Evolutionary conservation across 2,888 invertebrate genomes (phyloP), one percentile per base, ranked within the genome.

Genomic region (Agrochola macilenta): DNA sequence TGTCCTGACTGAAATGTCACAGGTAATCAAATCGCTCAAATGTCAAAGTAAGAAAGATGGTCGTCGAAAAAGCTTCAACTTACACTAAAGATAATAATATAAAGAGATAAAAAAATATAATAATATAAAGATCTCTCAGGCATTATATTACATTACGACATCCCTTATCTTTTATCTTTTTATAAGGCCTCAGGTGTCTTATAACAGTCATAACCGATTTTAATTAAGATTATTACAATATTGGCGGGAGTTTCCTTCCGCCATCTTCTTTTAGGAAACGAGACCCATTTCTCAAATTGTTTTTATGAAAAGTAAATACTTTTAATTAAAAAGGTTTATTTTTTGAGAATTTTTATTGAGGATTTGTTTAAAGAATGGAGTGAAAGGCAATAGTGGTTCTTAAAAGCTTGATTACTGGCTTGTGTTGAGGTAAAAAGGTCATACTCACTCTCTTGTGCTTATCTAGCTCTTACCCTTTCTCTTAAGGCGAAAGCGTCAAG

Each of bases 191-290:
- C 60, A 69, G 64, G 46, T 64, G 46, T 57, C 64, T 57, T 23
- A 58, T 35, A 54, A 54, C n/a, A 14, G 70, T 64, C 54, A 4
- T 69, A 49, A 49, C 39, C 70, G 71, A 78, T 78, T 78, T 57
- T 57, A 78, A 78, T 78, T 78, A 8, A 70, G 78, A 78, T 78
- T 26, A 49, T 49, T 49, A 30, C 17, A 57, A 14, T 58, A 63
- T 39, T 54, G 12, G 23, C 54, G 35, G 26, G 43, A 77, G 26
- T 46, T 54, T 69, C 23, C 17, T 3, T 11, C 11, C 30, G 46
- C 12, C 14, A 77, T n/a, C 7, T 52, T 26, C 14, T 65, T 17
- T 5, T 5, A 5, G 43, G 12, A 69, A 77, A 77, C 35, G 5
- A 8, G 14, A 49, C 12, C 17, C 11, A 17, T 74, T 74, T 39